Evolutionary conservation across 2,797 vertebrate species (phyloP).

Genomic region (Discoglossus pictus): DNA sequence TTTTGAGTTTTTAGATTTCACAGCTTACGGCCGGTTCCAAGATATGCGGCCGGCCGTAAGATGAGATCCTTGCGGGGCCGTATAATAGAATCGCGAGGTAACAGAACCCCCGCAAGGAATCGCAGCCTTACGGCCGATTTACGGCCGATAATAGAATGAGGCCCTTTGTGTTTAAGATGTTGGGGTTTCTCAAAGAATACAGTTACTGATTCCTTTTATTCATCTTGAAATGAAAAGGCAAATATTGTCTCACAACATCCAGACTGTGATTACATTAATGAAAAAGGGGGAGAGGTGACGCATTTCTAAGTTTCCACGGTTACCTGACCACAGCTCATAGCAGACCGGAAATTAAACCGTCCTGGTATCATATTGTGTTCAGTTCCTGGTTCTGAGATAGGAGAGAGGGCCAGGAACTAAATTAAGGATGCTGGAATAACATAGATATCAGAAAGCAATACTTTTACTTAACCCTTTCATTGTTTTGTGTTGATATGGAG

Average conservation of each 20-base stretch:
- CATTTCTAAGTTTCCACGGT: conserved; percentile 69
- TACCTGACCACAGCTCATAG: conserved; percentile 69
- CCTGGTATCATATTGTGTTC: conserved; percentile 17
- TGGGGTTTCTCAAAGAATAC: no score
- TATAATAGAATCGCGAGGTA: no score
- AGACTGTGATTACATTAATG: conserved; percentile 30
- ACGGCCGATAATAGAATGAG: no score
- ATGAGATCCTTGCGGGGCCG: no score
- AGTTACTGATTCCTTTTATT: neutral
- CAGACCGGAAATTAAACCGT: conserved; percentile 78
- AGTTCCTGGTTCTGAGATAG: neutral
- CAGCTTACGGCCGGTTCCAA: no score
- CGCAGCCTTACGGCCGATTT: no score
- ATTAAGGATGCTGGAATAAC: conserved; percentile 1
- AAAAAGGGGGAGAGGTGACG: conserved; percentile 44
- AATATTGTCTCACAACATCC: neutral
- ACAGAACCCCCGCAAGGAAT: no score
- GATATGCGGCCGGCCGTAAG: no score
- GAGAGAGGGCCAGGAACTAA: conserved; percentile 2
- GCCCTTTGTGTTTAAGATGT: no score
- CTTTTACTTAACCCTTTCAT: neutral
- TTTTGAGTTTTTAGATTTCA: no score
- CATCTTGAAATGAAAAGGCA: neutral
- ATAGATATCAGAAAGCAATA: neutral
- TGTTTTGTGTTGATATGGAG: no score